Conservation (phyloP, 2,797 vertebrate genomes). For the Oreonectes daqikongensis region DNA sequence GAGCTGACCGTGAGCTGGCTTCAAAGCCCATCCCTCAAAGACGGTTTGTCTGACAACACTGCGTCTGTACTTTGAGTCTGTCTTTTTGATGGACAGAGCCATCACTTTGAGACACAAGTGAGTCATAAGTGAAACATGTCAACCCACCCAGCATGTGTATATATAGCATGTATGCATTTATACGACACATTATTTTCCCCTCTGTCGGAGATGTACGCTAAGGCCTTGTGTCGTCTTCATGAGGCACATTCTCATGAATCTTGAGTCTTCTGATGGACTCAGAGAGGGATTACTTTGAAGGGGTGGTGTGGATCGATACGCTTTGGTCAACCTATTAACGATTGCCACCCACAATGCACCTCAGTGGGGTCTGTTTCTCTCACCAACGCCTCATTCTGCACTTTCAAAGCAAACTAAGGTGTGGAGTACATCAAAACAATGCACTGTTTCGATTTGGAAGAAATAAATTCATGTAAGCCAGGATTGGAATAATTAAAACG, state of each 20-base stretch:
- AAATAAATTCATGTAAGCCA: constrained; percentile 21
- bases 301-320: constrained; percentile 50
- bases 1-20: constrained; percentile 30
- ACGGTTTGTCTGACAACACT: constrained; percentile 26
- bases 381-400: constrained; percentile 8
- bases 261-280: constrained; percentile 23
- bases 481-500: neutral
- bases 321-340: constrained; percentile 45
- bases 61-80: constrained; percentile 13
- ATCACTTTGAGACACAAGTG: constrained; percentile 28
- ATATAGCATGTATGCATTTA: constrained; percentile 16
- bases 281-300: constrained; percentile 47
- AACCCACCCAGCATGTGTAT: neutral
- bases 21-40: constrained; percentile 41
- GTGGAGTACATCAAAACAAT: constrained; percentile 24
- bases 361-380: constrained; percentile 2
- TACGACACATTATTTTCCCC: neutral
- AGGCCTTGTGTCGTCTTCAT: constrained; percentile 11
- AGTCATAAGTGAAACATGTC: constrained; percentile 32
- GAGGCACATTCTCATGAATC: constrained; percentile 14
- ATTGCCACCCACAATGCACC: constrained; percentile 38
- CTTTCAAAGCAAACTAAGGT: constrained; percentile 6
- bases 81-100: constrained; percentile 40
- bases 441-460: constrained; percentile 24
- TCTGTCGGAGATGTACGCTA: neutral